Base-by-base conservation (phyloP, 2,888 invertebrate species). In the Barypeithes pellucidus region DNA sequence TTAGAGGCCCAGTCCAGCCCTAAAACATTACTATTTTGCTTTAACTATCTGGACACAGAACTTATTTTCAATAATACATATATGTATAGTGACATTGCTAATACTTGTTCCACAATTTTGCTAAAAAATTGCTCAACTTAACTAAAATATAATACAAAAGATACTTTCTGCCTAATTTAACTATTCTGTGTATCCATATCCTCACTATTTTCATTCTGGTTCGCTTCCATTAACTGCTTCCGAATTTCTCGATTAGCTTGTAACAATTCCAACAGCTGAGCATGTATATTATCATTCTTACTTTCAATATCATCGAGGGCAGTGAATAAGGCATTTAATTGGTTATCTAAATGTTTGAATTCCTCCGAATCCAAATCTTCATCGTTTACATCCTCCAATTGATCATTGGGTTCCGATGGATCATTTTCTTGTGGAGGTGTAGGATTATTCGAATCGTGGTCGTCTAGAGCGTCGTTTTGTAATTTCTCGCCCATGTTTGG, bases 301-400 rank as follows among this genome's bases (percentile, higher is more conserved):
- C 91, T 89, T 84, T 97, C 96, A 80, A 97, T 88, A 73, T 90
- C 89, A 84, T 96, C 96, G 81, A 97, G 86, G 60, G 92, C 95
- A 12, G 91, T 88, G 83, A 94, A 94, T 20, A 97, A 85, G 77
- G 93, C 92, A 85, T 96, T 95, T 75, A 97, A 85, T 82, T 94
- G 94, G 24, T 90, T 90, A 83, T 95, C 94, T 75, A 97, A 87
- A 65, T 89, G 87, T 75, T 91, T 88, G 85, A 94, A 94, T 85
- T 73, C 73, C 7, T 45, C 67, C 24, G 57, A n/a, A 47, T 45
- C 33, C 14, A 68, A 39, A 33, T 57, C 54, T 3, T 57, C 54
- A 20, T 68, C 67, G 8, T 66, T 68, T 11, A 20, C 4, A 11
- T 62, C 63, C 12, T 68, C 73, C 11, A 57, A 47, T 41, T 72